Conservation (phyloP, 2,797 vertebrate species). For the Gila robusta region DNA sequence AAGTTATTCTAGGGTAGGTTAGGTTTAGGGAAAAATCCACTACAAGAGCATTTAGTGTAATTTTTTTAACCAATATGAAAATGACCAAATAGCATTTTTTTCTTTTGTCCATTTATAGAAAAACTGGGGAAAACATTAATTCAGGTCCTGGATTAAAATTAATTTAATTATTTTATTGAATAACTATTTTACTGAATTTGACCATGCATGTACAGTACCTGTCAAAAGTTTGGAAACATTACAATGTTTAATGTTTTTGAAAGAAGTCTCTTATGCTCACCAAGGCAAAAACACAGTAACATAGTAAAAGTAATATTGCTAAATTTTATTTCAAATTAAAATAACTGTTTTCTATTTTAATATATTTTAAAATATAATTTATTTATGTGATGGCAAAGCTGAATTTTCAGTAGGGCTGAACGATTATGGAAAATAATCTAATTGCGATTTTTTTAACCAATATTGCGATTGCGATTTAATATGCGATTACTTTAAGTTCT, state of each 20-base stretch:
- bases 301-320: background rate
- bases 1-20: no score
- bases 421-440: no score
- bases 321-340: background rate
- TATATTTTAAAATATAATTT: background rate
- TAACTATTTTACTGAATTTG: background rate
- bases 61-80: background rate
- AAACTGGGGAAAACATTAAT: background rate
- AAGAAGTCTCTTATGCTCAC: background rate
- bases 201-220: background rate
- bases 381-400: background rate
- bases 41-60: background rate
- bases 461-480: no score
- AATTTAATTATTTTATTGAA: background rate
- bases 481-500: no score
- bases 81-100: background rate
- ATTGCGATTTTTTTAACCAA: no score
- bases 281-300: background rate
- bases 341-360: background rate
- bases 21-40: no score
- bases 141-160: background rate
- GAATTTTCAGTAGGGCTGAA: background rate
- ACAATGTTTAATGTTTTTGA: no score
- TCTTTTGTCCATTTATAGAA: background rate
- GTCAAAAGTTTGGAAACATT: background rate